Evolutionary conservation across 2,113 vertebrate species (phyloP), one percentile per base, ranked within the genome.

Genomic region (Cyprinodon variegatus): DNA sequence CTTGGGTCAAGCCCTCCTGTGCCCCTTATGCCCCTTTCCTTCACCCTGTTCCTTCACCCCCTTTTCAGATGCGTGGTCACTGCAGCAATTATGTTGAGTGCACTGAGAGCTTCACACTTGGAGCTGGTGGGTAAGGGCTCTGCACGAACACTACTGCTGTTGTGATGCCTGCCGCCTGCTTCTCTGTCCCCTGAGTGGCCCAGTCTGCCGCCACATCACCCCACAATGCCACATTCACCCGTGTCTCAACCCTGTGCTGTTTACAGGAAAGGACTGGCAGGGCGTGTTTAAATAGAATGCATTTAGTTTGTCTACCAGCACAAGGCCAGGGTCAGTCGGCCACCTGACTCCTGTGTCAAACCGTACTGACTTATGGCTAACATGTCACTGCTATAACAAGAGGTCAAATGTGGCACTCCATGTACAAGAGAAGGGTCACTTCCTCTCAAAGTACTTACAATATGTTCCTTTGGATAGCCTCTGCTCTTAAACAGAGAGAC

Each of bases 191-290:
- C 81, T 75, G 76, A 83, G 79, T 83, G 72, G 86, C 88, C 89
- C 83, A 65, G 84, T 86, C 85, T 83, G 78, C 83, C 72, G 75
- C 68, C 88, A 80, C 84, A 81, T 87, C 65, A 73, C 79, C 89
- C 88, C 82, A 93, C 93, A 93, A 93, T 92, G 89, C 83, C 90
- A 87, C 93, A 93, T 94, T 94, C 93, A 93, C 86, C 82, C 82
- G 36, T 75, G 77, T 79, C 82, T 89, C 86, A 90, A 89, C 90
- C 92, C 88, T 79, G 77, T 72, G 77, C 90, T 78, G 89, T 90
- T 92, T 89, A 93, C 92, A 86, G 91, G 91, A 88, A 90, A 76
- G 84, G 76, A 77, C 83, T 76, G 82, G 84, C 83, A 81, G 83
- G 82, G 74, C 76, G 69, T 91, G 94, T 93, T 93, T 93, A 91